Evolutionary conservation across 2,888 invertebrate genomes (phyloP).

Genomic region (Conomelus anceps): DNA sequence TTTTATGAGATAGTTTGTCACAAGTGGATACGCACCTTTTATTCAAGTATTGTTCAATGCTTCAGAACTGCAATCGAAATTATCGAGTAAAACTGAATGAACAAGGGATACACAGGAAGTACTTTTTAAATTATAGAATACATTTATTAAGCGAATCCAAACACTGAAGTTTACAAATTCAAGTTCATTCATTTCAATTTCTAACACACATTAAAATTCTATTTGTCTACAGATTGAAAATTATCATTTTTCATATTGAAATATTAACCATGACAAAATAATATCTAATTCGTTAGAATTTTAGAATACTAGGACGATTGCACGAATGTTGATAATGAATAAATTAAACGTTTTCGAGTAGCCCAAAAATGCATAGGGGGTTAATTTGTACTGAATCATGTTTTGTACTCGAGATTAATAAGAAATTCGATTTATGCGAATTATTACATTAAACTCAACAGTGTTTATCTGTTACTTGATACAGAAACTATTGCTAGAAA

Average conservation of each 20-base stretch:
- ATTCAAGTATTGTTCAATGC: too few species aligned
- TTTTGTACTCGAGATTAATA: background rate
- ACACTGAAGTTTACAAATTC: background rate
- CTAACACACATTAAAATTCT: background rate
- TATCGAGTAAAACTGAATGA: too few species aligned
- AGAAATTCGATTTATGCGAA: background rate
- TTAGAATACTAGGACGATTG: background rate
- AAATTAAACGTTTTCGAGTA: background rate
- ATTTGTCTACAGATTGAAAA: background rate
- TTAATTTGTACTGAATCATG: background rate
- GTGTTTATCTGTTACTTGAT: too few species aligned
- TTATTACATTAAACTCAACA: background rate
- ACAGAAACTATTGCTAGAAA: background rate
- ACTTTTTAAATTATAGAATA: background rate
- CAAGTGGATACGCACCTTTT: too few species aligned
- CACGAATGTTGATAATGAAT: background rate
- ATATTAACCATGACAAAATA: too few species aligned
- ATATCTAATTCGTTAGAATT: background rate
- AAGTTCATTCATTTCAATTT: background rate
- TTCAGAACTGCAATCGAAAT: too few species aligned
- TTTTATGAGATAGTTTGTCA: too few species aligned
- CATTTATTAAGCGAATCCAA: background rate
- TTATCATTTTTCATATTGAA: background rate
- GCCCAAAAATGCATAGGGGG: too few species aligned
- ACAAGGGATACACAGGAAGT: too few species aligned